Evolutionary conservation across 2,888 invertebrate species (phyloP), one percentile per base, ranked within the genome.

Genomic region (Protonemura montana): DNA sequence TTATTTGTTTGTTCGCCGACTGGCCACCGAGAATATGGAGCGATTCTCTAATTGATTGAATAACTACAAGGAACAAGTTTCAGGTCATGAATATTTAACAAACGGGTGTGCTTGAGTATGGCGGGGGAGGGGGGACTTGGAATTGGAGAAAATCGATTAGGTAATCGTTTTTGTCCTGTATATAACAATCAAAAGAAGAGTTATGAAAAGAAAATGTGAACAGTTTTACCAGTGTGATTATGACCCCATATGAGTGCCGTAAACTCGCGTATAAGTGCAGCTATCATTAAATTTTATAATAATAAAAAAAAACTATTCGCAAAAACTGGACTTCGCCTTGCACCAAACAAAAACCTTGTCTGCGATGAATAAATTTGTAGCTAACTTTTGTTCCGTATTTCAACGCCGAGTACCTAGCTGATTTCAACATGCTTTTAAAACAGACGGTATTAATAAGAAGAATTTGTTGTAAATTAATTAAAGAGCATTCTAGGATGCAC

Each of bases 401-500:
- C 77, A 25, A 6, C 5, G 78, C 16, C 78, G 10, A 78, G 27
- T 27, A 78, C 10, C 10, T 25, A 78, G 78, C 2, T 26, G 7
- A 0, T 78, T 26, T 78, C 27, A 26, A 25, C 28, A 10, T 35
- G 5, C 10, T 10, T 35, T 10, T 35, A 3, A 35, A 35, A 35
- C 35, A 26, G 27, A 21, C 78, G n/a, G n/a, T 25, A 25, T 26
- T 78, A 78, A 35, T 21, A 59, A 10, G 2, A 59, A 59, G 16
- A 59, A 21, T 59, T 27, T 10, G 81, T 81, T 81, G n/a, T 28
- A 29, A 29, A 28, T 81, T 81, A 81, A 81, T 81, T 81, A 81
- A 30, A 6, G 81, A 30, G 5, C 81, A 81, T 30, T n/a, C 29
- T 81, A 81, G 81, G 81, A 30, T 81, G 28, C 28, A 81, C 81